phyloP scores from a whole-genome alignment of 2,113 vertebrate genomes.

The Ameiurus melas region DNA sequence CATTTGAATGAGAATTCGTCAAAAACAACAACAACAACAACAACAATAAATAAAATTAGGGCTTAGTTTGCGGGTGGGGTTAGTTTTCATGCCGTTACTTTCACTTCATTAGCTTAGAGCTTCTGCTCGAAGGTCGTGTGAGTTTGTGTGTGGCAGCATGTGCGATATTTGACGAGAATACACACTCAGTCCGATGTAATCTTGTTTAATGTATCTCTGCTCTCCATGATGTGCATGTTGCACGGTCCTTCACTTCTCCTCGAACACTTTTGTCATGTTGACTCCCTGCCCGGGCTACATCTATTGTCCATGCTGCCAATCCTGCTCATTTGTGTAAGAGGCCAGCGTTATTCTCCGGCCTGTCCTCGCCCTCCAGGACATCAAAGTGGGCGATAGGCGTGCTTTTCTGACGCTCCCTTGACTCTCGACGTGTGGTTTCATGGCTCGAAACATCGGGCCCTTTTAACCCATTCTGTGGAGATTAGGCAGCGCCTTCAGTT shows the following conservation, averaged over 20 bases:
- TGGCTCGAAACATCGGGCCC: conserved; percentile 94
- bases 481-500: conserved; percentile 95
- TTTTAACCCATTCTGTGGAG: conserved; percentile 99
- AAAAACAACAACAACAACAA: not conserved
- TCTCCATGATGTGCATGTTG: conserved; percentile 43
- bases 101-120: not conserved
- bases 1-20: not conserved
- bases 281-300: conserved; percentile 63
- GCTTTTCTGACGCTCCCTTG: conserved; percentile 89
- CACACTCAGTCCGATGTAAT: conserved; percentile 57
- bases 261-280: conserved; percentile 44
- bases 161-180: conserved; percentile 43
- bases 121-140: not conserved
- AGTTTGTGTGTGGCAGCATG: conserved; percentile 23
- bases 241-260: conserved; percentile 29
- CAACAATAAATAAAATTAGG: not conserved
- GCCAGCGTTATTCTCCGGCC: conserved; percentile 70
- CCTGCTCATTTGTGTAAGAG: conserved; percentile 47
- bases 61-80: not conserved
- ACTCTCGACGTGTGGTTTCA: conserved; percentile 99
- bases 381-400: conserved; percentile 88
- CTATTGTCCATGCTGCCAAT: conserved; percentile 66
- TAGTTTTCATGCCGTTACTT: too few species aligned
- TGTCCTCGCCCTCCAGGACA: conserved; percentile 87
- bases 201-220: conserved; percentile 59